Evolutionary conservation across 53 echinoderm and acorn worm genomes (phyloP), one percentile per base, ranked within the genome.

Genomic region (Arbacia lixula): DNA sequence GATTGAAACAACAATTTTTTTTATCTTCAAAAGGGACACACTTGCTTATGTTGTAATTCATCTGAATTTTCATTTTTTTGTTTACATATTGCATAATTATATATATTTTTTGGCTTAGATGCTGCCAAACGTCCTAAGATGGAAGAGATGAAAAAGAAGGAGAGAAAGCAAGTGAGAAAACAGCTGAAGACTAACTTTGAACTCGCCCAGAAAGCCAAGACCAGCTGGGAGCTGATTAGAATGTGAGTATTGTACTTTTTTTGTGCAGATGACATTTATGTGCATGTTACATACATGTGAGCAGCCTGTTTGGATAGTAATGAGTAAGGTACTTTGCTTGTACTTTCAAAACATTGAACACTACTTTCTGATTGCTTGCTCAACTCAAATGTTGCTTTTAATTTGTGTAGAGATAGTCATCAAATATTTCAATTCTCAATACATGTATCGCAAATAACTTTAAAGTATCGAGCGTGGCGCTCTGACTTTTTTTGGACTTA

Each of bases 151-250:
- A 98, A 82, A 12, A 88, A 85, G 54, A 98, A 98, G 78, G 92
- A 94, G 36, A 88, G 98, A 68, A 98, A 94, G 66, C 42, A 63
- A 21, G 92, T 90, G n/a, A 71, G 98, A 17, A 83, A 75, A 46
- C 85, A 94, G 29, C 72, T 72, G n/a, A 98, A 98, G 30, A 94
- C 57, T 37, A 92, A 94, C 68, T 88, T 88, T 85, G 98, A 98
- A 37, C 78, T 98, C 30, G 77, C 91, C 25, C 63, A 77, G 67
- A 87, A 77, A 58, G 89, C 92, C 21, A 93, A 93, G 55, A 78
- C 60, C 6, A 89, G 89, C 54, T 96, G 93, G 93, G 94, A 91
- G 53, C 72, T 78, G 26, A 83, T 91, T 21, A 89, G 96, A 88
- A 87, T 74, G 93, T 93, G 90, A 87, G 91, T 91, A 16, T 20